Evolutionary conservation across 92 coral and sea anemone species (phyloP).

Genomic region (Desmophyllum pertusum): DNA sequence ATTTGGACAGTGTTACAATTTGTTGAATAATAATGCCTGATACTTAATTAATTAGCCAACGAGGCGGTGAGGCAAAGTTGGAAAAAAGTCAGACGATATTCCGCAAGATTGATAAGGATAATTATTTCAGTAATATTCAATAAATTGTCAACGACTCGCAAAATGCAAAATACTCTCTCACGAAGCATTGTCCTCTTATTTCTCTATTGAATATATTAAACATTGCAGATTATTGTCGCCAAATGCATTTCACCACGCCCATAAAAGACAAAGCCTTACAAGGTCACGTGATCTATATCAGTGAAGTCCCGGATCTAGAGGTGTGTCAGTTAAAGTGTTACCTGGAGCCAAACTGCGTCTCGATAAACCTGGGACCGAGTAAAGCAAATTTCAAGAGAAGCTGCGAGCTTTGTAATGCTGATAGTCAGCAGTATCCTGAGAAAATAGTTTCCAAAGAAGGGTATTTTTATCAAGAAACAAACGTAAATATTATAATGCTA

Average conservation of each 20-base stretch:
- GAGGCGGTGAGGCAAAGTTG: too few relatives aligned
- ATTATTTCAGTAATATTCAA: too few relatives aligned
- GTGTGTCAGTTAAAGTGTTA: background rate
- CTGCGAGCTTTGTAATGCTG: background rate
- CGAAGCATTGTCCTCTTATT: background rate
- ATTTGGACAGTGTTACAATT: too few relatives aligned
- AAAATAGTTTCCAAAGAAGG: background rate
- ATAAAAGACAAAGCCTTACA: background rate
- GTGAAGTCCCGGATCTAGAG: background rate
- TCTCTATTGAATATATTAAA: background rate
- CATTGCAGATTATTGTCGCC: background rate
- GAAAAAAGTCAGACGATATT: too few relatives aligned
- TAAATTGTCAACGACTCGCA: too few relatives aligned
- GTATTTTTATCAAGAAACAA: background rate
- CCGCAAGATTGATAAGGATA: too few relatives aligned
- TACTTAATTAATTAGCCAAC: too few relatives aligned
- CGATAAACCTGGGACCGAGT: background rate
- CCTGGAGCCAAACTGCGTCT: background rate
- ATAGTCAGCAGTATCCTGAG: background rate
- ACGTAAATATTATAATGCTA: background rate
- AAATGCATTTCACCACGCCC: background rate
- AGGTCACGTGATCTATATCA: background rate
- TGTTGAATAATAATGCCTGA: too few relatives aligned
- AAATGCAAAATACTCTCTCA: too few relatives aligned
- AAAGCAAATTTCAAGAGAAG: background rate